Conservation (phyloP, 2,797 vertebrate genomes). For the Antrozous pallidus region DNA sequence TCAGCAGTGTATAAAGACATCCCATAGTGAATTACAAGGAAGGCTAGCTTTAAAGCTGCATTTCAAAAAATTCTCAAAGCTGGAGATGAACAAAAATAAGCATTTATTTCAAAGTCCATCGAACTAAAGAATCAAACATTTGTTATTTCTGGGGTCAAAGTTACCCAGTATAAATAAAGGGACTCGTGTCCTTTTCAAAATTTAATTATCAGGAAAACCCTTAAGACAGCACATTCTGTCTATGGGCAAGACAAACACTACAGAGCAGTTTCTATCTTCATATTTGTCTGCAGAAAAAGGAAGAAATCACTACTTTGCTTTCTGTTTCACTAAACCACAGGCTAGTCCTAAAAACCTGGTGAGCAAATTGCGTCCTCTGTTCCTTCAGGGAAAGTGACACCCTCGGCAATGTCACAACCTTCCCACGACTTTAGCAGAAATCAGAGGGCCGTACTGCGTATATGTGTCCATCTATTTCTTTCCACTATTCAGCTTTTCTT, state of each 20-base stretch:
- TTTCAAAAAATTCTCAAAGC: conserved; percentile 76
- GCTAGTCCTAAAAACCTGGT: not conserved
- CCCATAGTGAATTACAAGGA: conserved; percentile 81
- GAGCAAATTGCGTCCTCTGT: conserved; percentile 24
- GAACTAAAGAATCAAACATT: conserved; percentile 74
- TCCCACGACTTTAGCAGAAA: conserved; percentile 38
- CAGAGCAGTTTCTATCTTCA: conserved; percentile 9
- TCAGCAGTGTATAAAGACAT: conserved; percentile 82
- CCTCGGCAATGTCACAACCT: not conserved
- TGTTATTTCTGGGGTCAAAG: conserved; percentile 76
- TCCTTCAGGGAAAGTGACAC: not conserved
- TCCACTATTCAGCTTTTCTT: not conserved
- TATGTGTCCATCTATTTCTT: not conserved
- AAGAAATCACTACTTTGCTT: conserved; percentile 29
- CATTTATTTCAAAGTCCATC: conserved; percentile 77
- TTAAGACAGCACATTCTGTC: conserved; percentile 48
- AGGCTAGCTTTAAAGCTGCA: conserved; percentile 78
- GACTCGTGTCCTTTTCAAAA: conserved; percentile 63
- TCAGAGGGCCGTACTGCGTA: not conserved
- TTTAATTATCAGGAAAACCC: conserved; percentile 66
- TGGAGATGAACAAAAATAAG: conserved; percentile 79
- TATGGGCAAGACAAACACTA: conserved; percentile 37
- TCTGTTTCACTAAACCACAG: conserved; percentile 41
- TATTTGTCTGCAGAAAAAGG: conserved; percentile 39
- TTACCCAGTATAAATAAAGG: conserved; percentile 64